A percentile compares a stretch with the other conserved stretches of the same genome.
phyloP scores from a whole-genome alignment of 2,797 vertebrate genomes.

The Paramormyrops hopkinsi region DNA sequence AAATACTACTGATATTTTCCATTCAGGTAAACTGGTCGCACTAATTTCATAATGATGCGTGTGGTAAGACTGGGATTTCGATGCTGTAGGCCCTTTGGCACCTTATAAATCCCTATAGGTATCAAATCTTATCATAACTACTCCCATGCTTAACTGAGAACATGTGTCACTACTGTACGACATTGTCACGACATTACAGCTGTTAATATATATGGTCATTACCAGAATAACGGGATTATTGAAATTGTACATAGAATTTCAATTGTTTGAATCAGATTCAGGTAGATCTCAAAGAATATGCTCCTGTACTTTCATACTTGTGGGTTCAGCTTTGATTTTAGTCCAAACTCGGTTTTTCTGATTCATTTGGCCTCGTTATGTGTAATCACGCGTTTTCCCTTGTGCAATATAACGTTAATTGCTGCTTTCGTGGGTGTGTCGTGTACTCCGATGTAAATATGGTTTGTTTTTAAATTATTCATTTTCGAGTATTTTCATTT shows the following conservation, averaged over 20 bases:
- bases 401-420: slow-evolving; percentile 58
- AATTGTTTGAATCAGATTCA: slow-evolving; percentile 41
- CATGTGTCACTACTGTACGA: slow-evolving; percentile 24
- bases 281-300: slow-evolving; percentile 31
- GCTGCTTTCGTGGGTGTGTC: slow-evolving; percentile 50
- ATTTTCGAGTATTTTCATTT: slow-evolving; percentile 48
- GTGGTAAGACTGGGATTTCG: background rate
- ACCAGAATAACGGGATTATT: slow-evolving; percentile 16
- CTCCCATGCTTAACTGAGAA: slow-evolving; percentile 16
- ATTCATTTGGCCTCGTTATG: slow-evolving; percentile 36
- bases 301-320: slow-evolving; percentile 28
- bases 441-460: slow-evolving; percentile 51
- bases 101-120: slow-evolving; percentile 6
- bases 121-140: background rate
- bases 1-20: slow-evolving; percentile 22
- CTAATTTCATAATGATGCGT: background rate
- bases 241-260: slow-evolving; percentile 30
- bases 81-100: slow-evolving; percentile 12
- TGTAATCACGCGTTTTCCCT: slow-evolving; percentile 52
- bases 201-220: background rate
- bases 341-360: slow-evolving; percentile 27
- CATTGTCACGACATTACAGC: background rate
- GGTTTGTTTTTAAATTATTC: slow-evolving; percentile 55
- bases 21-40: background rate
- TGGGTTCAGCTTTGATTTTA: slow-evolving; percentile 26